Evolutionary conservation across 2,888 invertebrate genomes (phyloP), one percentile per base, ranked within the genome.

Genomic region (Neoitamus cyanurus): DNA sequence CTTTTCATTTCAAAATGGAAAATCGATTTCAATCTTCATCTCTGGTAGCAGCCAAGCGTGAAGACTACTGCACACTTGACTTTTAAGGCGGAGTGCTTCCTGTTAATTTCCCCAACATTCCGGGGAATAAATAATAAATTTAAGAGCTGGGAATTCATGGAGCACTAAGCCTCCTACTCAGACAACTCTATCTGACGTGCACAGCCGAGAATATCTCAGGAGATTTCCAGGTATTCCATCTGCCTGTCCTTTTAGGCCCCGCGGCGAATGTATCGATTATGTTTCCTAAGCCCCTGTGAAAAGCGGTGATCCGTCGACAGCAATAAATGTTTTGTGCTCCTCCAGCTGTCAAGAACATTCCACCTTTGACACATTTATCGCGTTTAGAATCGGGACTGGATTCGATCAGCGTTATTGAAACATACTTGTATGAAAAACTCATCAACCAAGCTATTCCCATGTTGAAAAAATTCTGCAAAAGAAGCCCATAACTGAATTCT

Each of bases 101-200:
- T 69, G 69, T 82, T 82, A 68, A 82, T 82, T 69, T 82, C 68
- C 69, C 36, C 36, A 69, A 69, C 68, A 82, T 82, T 82, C 68
- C 30, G 34, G 68, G 25, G 37, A 69, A 82, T 82, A 82, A 82
- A 82, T 82, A 82, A 82, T 82, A 82, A 69, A 69, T 82, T 31
- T 58, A 15, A 25, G 7, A 58, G 58, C 58, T 58, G 58, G 58
- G 58, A 58, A 25, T 58, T 58, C 58, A 58, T 20, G 20, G 58
- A 25, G 58, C 25, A 7, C 58, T 11, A 58, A 58, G 20, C 25
- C 36, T 25, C 28, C 30, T 9, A 9, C 48, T 20, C 48, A 25
- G 58, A 58, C 9, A 25, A 34, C 34, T 34, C 25, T 15, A 25
- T 5, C 58, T 58, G 58, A 58, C 25, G 58, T 58, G 58, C 58